Conservation (phyloP, 2,888 invertebrate genomes). For the Polydrusus pterygomalis region DNA sequence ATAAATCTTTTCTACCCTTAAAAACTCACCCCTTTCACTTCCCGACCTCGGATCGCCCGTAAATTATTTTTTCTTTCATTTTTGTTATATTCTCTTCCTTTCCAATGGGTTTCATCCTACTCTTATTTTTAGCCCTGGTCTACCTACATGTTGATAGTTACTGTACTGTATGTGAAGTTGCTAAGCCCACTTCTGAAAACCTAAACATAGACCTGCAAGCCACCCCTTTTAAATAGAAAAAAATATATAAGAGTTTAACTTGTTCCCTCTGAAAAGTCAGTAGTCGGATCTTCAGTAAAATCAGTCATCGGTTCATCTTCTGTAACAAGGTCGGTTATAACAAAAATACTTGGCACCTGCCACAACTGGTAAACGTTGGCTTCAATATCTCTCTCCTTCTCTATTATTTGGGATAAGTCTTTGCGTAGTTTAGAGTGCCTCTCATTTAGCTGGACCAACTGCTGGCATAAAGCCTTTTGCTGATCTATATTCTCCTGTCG, state of each 20-base stretch:
- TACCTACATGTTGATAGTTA: no score
- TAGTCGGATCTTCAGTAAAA: conserved; percentile 32
- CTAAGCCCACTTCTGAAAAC: no score
- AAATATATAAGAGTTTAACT: conserved; percentile 25
- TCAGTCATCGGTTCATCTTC: conserved; percentile 28
- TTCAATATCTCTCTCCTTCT: conserved; percentile 67
- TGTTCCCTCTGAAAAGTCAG: conserved; percentile 45
- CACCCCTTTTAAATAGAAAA: no score
- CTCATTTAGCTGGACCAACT: conserved; percentile 67
- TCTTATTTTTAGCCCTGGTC: no score
- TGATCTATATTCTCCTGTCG: conserved; percentile 65
- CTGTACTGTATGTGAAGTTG: no score
- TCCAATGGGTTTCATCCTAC: no score
- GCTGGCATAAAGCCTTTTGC: conserved; percentile 66
- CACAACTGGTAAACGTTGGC: conserved; percentile 67
- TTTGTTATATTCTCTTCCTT: no score
- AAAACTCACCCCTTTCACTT: no score
- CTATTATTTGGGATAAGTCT: conserved; percentile 64
- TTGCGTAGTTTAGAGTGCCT: conserved; percentile 66
- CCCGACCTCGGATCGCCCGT: no score
- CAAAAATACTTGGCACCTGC: conserved; percentile 71
- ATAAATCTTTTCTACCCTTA: no score
- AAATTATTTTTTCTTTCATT: no score
- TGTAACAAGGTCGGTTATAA: conserved; percentile 62
- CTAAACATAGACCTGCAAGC: no score